These are phyloP conservation scores for Phrynosoma blainvillii DNA, from an alignment of 2,113 vertebrate genomes.

Conservation along the genomic window DNA sequence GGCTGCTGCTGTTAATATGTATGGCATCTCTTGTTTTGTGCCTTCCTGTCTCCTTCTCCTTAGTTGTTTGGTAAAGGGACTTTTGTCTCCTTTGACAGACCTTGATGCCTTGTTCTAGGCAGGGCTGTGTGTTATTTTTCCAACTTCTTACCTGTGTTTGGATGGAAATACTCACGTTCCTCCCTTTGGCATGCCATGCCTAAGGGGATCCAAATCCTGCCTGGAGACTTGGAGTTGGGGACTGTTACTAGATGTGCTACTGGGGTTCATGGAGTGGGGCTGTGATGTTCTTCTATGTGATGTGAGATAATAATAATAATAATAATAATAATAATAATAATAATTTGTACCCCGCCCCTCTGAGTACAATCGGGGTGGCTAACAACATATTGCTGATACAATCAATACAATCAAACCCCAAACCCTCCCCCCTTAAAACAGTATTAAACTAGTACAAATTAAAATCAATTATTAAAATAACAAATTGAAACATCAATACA, in stretches of 20 bases:
- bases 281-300: neutral
- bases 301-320: too few relatives aligned
- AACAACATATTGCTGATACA: too few relatives aligned
- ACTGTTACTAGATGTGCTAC: neutral
- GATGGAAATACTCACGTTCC: neutral
- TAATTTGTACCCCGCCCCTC: too few relatives aligned
- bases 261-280: neutral
- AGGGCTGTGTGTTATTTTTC: neutral
- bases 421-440: too few relatives aligned
- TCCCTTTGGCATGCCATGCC: neutral
- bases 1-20: neutral
- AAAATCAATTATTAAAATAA: too few relatives aligned
- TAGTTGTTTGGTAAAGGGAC: neutral
- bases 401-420: too few relatives aligned
- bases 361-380: too few relatives aligned
- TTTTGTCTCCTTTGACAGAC: neutral
- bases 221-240: neutral
- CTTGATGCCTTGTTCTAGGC: too few relatives aligned
- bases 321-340: too few relatives aligned
- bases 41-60: neutral
- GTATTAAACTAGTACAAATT: too few relatives aligned
- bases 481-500: too few relatives aligned
- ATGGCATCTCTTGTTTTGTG: neutral
- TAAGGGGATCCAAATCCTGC: neutral
- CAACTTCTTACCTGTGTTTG: neutral